Base-by-base conservation (phyloP, 1,140 invertebrate species). In the Lethocerus indicus region DNA sequence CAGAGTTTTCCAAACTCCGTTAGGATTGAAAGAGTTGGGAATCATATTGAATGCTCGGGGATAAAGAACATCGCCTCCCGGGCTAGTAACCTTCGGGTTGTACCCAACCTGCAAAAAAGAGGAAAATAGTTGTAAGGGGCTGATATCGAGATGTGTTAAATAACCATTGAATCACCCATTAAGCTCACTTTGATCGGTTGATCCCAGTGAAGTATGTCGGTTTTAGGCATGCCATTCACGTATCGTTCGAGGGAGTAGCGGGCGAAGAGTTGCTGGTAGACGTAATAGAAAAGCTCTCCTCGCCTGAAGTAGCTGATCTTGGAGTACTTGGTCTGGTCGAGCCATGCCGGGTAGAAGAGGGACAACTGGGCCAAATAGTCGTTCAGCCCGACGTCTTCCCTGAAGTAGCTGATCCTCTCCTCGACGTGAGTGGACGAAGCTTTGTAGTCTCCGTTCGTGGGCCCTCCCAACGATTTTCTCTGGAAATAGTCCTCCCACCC, bases 381-480 rank as follows among this genome's bases (percentile, higher is more conserved):
- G 57, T 82, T 81, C 14, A 84, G 65, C 50, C 73, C 74, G 47
- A 76, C 65, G 61, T 84, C 83, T 53, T 87, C 76, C 0, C 78
- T 78, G 67, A 77, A 86, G 61, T 87, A 86, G 20, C 69, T 66
- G 18, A 87, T 43, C 44, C 71, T 64, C 48, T 74, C 68, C n/a
- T n/a, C n/a, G n/a, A n/a, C n/a, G n/a, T n/a, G n/a, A n/a, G n/a
- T n/a, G n/a, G n/a, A n/a, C n/a, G n/a, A n/a, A n/a, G n/a, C n/a
- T 56, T 85, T 77, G 1, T 67, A 59, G 54, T 73, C 66, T 24
- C 71, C 63, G 4, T 67, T 57, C 5, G 25, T 62, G 57, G 43
- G 39, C 18, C 29, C 27, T n/a, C 45, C 45, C 28, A 42, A 48
- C 28, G 39, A 27, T 12, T 63, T 64, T 49, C 68, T 69, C 25